phyloP scores from a whole-genome alignment of 2,888 invertebrate genomes.

The Nymphalis polychloros region DNA sequence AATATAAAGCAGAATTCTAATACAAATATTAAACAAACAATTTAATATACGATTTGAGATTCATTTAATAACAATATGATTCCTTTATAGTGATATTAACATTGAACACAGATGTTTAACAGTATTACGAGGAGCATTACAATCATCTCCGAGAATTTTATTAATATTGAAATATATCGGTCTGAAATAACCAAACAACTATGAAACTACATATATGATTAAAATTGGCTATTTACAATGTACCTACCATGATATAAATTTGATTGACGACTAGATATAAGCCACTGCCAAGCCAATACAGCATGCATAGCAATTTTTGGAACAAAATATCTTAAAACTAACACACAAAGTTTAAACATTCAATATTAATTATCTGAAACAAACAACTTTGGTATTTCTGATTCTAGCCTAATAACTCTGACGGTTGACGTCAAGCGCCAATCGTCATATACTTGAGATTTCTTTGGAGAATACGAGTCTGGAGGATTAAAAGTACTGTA shows the following conservation, averaged over 20 bases:
- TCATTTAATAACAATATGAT: conserved; percentile 22
- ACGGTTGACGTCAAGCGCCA: conserved; percentile 87
- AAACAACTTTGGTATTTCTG: conserved; percentile 87
- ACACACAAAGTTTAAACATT: conserved; percentile 31
- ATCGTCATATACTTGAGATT: conserved; percentile 62
- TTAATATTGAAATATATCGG: conserved; percentile 9
- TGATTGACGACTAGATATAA: conserved; percentile 25
- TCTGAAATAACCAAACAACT: neutral
- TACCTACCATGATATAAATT: neutral
- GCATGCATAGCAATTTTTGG: conserved; percentile 50
- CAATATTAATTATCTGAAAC: conserved; percentile 61
- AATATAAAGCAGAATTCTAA: conserved; percentile 21
- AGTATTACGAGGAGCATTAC: conserved; percentile 19
- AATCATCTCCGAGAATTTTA: conserved; percentile 7
- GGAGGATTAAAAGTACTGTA: conserved; percentile 84
- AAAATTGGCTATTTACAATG: conserved; percentile 18
- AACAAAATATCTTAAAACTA: conserved; percentile 39
- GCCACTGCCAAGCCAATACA: conserved; percentile 53
- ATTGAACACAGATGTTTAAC: conserved; percentile 32
- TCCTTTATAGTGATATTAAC: conserved; percentile 31
- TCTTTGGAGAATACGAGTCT: conserved; percentile 63
- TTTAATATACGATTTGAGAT: conserved; percentile 25
- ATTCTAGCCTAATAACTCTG: conserved; percentile 86
- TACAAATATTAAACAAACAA: conserved; percentile 19
- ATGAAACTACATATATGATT: conserved; percentile 8